Base-by-base conservation (phyloP, 2,888 invertebrate genomes). In the Stenodema calcarata region DNA sequence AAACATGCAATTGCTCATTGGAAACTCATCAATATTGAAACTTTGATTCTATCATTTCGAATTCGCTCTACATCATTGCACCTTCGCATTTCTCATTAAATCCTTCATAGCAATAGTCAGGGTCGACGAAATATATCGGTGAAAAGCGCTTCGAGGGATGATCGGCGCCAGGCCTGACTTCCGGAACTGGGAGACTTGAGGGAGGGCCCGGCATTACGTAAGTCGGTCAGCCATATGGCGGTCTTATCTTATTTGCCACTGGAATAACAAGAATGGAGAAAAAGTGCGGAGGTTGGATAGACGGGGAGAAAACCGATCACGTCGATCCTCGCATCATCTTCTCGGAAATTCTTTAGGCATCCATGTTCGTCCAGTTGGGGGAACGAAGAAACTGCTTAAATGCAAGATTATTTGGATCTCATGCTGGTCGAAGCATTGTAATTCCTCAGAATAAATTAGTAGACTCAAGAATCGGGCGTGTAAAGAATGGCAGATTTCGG, bases 171-270 rank as follows among this genome's bases (percentile, higher is more conserved):
- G 12, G 73, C 6, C 41, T 7, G 73, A 73, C 73, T 73, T 73
- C 73, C 73, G 73, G 73, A 73, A 54, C 73, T n/a, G 9, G n/a
- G 1, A 12, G 4, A 18, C 16, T n/a, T 2, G 41, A 73, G 73
- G 35, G 35, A 35, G 30, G 16, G 30, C 73, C n/a, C 18, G 4
- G 30, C 3, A 23, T 70, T 70, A 70, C 70, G 70, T 73, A 73
- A 73, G 73, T 73, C 73, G 73, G 73, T 73, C 73, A 73, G 73
- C 73, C 73, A 73, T 73, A 73, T 73, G 73, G 73, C 73, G 73
- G 16, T 28, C 73, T 70, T 73, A 73, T 73, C 73, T 73, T 73
- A 73, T 73, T 73, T 18, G 73, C 73, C 73, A 73, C 73, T 73
- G 73, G 73, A 73, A 73, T 73, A 73, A 73, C 73, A 35, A 73